A percentile compares a stretch with the other conserved stretches of the same genome.
These are phyloP conservation scores for Archivesica marissinica DNA, from an alignment of 1,140 invertebrate species.

Conservation along the genomic window DNA sequence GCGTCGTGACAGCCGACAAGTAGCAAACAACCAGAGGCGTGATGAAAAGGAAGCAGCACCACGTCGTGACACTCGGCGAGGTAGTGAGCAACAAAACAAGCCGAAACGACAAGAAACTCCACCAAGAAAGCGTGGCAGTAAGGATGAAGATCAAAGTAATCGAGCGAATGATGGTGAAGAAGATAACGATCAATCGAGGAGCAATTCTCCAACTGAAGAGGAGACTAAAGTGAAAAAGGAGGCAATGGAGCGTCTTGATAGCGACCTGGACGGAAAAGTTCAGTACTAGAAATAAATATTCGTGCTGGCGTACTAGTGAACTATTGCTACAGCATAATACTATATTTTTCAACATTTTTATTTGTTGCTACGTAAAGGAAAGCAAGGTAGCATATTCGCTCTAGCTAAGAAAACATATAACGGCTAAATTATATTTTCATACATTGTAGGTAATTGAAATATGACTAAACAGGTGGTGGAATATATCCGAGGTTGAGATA, in stretches of 20 bases:
- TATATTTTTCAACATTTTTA: too few species aligned
- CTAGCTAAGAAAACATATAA: too few species aligned
- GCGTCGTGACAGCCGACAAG: too few species aligned
- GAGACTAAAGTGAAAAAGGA: constrained; percentile 14
- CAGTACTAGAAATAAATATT: too few species aligned
- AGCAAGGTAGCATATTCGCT: too few species aligned
- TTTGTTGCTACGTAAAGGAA: too few species aligned
- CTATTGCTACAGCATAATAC: too few species aligned
- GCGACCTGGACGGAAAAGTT: constrained; percentile 14
- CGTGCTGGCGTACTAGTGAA: too few species aligned
- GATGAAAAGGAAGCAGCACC: neutral
- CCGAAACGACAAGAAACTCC: neutral
- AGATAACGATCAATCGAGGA: neutral
- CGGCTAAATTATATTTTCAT: too few species aligned
- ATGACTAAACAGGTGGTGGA: too few species aligned
- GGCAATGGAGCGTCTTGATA: neutral
- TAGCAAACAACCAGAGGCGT: neutral
- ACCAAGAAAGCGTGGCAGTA: neutral
- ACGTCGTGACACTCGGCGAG: neutral
- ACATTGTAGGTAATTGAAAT: too few species aligned
- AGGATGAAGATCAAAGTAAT: neutral
- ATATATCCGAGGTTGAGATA: too few species aligned
- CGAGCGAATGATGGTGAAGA: neutral
- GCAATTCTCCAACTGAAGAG: constrained; percentile 11
- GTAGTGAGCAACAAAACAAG: neutral